A percentile compares a stretch with the other conserved stretches of the same genome.
These are phyloP conservation scores for Embidobia sp. DNA, from an alignment of 2,888 invertebrate species.

Conservation along the genomic window DNA sequence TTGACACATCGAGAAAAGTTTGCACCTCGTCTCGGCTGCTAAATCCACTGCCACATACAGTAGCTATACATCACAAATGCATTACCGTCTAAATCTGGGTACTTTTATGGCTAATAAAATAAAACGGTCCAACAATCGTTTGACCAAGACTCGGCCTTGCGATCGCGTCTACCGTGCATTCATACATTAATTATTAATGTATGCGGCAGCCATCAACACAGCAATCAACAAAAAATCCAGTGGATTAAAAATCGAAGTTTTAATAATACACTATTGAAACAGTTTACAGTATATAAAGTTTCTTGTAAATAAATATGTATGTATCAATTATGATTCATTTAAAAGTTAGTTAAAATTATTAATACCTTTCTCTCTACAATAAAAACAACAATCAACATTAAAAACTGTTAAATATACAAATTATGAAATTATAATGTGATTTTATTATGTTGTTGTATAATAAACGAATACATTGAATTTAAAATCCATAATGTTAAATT, in stretches of 20 bases:
- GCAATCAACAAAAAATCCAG: slow-evolving; percentile 25
- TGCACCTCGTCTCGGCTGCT: slow-evolving; percentile 64
- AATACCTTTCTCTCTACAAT: no score
- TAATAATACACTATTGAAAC: slow-evolving; percentile 27
- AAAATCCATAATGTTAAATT: no score
- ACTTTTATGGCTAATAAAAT: slow-evolving; percentile 81
- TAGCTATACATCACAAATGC: slow-evolving; percentile 78
- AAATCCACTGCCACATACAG: slow-evolving; percentile 62
- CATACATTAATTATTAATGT: slow-evolving; percentile 45
- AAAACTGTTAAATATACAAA: no score
- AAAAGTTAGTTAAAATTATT: no score
- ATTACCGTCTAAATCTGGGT: slow-evolving; percentile 80
- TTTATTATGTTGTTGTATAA: no score
- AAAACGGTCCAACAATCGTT: slow-evolving; percentile 79
- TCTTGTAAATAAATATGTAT: slow-evolving; percentile 29
- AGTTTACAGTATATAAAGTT: slow-evolving; percentile 35
- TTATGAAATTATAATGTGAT: no score
- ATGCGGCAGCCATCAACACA: slow-evolving; percentile 8
- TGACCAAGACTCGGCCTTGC: slow-evolving; percentile 57
- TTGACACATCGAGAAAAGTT: slow-evolving; percentile 45
- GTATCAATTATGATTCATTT: no score
- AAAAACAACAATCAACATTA: no score
- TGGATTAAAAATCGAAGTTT: slow-evolving; percentile 29
- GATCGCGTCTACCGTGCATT: slow-evolving; percentile 53
- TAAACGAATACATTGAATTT: no score